phyloP scores from a whole-genome alignment of 2,113 vertebrate species.

The Corythornis vintsioides region DNA sequence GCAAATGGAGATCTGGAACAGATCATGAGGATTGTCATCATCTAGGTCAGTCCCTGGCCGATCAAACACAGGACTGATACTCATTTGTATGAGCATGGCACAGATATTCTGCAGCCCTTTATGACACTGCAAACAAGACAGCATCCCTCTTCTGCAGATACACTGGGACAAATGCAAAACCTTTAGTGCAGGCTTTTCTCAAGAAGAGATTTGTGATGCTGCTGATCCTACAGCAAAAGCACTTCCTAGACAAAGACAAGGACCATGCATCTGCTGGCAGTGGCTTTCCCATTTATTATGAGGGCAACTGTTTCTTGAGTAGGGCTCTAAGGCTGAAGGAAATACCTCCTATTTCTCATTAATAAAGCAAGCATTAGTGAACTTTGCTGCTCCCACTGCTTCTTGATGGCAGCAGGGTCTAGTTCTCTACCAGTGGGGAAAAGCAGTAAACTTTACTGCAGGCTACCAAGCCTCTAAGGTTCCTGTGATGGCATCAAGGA shows the following conservation, averaged over 20 bases:
- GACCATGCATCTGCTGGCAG: background rate
- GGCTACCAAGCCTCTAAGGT: background rate
- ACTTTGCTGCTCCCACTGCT: background rate
- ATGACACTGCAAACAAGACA: background rate
- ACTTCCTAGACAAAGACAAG: background rate
- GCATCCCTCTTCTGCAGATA: background rate
- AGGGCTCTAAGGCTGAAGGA: background rate
- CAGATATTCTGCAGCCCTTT: background rate
- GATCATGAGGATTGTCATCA: background rate
- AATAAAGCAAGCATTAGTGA: background rate
- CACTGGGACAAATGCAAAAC: background rate
- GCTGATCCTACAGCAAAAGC: background rate
- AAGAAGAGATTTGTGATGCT: background rate
- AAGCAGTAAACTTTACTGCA: background rate
- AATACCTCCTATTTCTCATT: background rate
- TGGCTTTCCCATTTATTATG: background rate
- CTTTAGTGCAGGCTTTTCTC: background rate
- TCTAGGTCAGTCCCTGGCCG: background rate
- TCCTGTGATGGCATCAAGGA: background rate
- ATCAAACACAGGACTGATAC: background rate
- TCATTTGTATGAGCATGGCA: background rate
- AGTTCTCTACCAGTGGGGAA: background rate
- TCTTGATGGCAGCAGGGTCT: background rate
- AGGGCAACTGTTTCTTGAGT: background rate
- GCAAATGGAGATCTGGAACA: background rate